Conservation (phyloP, 2,888 invertebrate genomes). For the Drosophila meridionalis region DNA sequence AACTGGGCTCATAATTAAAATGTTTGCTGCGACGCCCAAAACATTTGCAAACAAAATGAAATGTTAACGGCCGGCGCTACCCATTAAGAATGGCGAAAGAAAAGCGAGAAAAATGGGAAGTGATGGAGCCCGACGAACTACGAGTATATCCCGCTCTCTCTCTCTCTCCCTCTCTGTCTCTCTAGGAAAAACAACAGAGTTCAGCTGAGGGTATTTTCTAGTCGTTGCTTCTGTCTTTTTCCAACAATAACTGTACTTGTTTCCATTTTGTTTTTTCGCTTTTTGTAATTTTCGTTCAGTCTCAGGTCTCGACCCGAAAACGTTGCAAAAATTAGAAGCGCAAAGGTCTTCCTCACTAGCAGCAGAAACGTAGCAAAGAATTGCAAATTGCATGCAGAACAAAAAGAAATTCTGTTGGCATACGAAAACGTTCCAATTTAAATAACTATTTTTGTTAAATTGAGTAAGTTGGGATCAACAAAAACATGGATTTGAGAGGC, state of each 20-base stretch:
- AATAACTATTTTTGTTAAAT: slow-evolving; percentile 10
- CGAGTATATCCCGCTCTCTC: not conserved
- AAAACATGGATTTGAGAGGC: not conserved
- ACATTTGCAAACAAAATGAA: slow-evolving; percentile 64
- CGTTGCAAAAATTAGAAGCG: slow-evolving; percentile 11
- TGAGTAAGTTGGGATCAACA: not conserved
- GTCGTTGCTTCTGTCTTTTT: not conserved
- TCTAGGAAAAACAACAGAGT: not conserved
- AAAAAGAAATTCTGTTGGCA: slow-evolving; percentile 4
- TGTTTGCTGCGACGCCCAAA: slow-evolving; percentile 60
- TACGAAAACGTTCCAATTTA: slow-evolving; percentile 1
- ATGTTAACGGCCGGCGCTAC: slow-evolving; percentile 57
- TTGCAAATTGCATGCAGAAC: not conserved
- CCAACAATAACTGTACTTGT: slow-evolving; percentile 1
- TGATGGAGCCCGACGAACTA: not conserved
- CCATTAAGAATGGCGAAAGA: slow-evolving; percentile 1
- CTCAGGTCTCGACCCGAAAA: slow-evolving; percentile 5
- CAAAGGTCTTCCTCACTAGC: slow-evolving; percentile 1
- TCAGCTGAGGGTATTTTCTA: not conserved
- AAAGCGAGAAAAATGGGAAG: not conserved
- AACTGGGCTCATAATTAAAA: slow-evolving; percentile 73
- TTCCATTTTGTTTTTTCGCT: not conserved
- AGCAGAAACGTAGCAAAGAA: not conserved
- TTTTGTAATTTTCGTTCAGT: slow-evolving; percentile 5
- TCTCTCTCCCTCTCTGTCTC: not conserved